Conservation (phyloP, 2,113 vertebrate genomes). For the Syngnathus floridae region DNA sequence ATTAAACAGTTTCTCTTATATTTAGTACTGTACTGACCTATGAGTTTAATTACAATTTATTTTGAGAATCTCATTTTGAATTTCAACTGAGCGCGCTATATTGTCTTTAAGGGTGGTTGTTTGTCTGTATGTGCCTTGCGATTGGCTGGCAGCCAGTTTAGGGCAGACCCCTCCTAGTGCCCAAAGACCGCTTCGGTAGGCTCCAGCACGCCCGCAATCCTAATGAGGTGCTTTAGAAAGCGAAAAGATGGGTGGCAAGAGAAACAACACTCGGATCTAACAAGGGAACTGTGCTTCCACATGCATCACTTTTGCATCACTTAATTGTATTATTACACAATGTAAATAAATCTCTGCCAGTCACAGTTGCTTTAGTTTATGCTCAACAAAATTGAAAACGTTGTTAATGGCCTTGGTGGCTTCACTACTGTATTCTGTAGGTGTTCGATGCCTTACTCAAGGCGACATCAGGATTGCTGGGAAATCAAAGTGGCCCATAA, state of each 20-base stretch:
- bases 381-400: neutral
- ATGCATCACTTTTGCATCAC: neutral
- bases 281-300: neutral
- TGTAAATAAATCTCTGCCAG: neutral
- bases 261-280: neutral
- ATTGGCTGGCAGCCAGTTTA: no score
- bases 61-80: no score
- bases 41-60: no score
- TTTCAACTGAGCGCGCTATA: no score
- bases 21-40: no score
- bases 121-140: no score
- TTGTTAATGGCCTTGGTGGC: no score
- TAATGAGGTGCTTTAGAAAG: neutral
- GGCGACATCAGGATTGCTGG: neutral
- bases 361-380: neutral
- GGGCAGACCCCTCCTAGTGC: no score
- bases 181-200: neutral
- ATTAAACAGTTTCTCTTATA: no score
- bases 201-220: neutral
- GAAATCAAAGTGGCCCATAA: neutral
- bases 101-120: no score
- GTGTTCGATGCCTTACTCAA: neutral
- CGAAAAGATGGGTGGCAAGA: neutral
- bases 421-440: neutral
- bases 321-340: neutral